phyloP scores from a whole-genome alignment of 1,140 invertebrate species.

The Steinernema feltiae region DNA sequence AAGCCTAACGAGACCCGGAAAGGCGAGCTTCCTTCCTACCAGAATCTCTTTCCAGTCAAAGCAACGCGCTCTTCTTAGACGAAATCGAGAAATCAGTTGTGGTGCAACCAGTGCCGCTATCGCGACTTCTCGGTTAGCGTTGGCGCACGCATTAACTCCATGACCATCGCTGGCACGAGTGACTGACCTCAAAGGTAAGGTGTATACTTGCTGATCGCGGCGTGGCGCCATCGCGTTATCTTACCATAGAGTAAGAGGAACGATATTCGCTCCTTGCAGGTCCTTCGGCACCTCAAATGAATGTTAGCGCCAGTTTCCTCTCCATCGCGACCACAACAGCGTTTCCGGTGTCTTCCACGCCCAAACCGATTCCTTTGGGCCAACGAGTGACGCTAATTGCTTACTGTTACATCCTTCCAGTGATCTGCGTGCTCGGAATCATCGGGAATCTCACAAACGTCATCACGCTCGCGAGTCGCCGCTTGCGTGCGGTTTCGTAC shows the following conservation, averaged over 20 bases:
- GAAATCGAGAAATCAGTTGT: not conserved
- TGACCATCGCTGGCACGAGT: no score
- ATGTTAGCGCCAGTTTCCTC: not conserved
- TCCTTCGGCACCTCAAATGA: constrained; percentile 11
- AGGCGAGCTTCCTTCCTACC: constrained; percentile 9
- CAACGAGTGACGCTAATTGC: constrained; percentile 32
- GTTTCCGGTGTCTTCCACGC: not conserved
- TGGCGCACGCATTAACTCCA: no score
- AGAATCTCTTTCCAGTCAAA: not conserved
- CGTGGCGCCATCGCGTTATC: not conserved
- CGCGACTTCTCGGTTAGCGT: not conserved
- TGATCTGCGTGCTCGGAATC: constrained; percentile 53
- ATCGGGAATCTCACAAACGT: constrained; percentile 52
- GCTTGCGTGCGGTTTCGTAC: constrained; percentile 54
- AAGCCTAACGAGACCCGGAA: constrained; percentile 8
- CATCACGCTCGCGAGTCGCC: constrained; percentile 49
- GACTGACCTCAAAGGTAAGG: no score
- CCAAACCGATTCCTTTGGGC: not conserved
- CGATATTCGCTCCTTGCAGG: not conserved
- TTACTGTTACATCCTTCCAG: constrained; percentile 56
- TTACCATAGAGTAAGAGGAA: not conserved
- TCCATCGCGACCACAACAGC: not conserved
- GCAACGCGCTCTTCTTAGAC: not conserved
- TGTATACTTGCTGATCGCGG: no score
- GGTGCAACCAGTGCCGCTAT: not conserved